Percentiles rank a stretch among this genome's conserved stretches.
Conservation (phyloP, 1,140 invertebrate genomes). For the Lepidotrigona ventralis region DNA sequence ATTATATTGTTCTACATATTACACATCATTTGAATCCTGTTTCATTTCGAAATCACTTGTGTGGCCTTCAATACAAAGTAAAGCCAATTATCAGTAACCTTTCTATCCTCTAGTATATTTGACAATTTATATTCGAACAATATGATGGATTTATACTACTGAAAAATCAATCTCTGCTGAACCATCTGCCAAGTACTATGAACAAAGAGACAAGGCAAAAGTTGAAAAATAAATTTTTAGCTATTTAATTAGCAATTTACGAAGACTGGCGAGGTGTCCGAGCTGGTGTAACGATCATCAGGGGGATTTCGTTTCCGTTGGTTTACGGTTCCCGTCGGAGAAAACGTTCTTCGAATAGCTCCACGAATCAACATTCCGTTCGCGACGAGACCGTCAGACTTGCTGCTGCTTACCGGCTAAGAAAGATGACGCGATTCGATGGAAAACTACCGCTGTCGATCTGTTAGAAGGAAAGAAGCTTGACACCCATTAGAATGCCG, state of each 20-base stretch:
- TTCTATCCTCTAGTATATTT: too few species aligned
- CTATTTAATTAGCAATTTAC: background rate
- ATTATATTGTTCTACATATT: too few species aligned
- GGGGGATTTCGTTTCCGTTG: constrained; percentile 20
- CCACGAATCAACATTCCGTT: constrained; percentile 31
- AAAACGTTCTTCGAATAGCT: constrained; percentile 41
- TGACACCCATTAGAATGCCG: constrained; percentile 34
- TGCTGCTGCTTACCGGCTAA: background rate
- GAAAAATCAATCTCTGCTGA: background rate
- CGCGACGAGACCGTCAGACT: constrained; percentile 16
- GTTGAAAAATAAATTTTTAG: background rate
- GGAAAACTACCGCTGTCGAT: constrained; percentile 23
- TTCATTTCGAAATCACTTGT: too few species aligned
- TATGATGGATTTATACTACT: background rate
- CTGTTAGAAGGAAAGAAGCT: constrained; percentile 25
- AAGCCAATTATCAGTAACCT: too few species aligned
- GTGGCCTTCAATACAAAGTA: too few species aligned
- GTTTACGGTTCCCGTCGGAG: constrained; percentile 23
- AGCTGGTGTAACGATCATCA: background rate
- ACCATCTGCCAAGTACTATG: background rate
- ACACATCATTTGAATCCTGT: too few species aligned
- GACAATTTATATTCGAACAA: too few species aligned
- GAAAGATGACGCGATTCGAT: constrained; percentile 14
- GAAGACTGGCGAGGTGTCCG: background rate
- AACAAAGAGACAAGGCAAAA: background rate